Evolutionary conservation across 2,113 vertebrate species (phyloP).

Genomic region (Sapajus apella): DNA sequence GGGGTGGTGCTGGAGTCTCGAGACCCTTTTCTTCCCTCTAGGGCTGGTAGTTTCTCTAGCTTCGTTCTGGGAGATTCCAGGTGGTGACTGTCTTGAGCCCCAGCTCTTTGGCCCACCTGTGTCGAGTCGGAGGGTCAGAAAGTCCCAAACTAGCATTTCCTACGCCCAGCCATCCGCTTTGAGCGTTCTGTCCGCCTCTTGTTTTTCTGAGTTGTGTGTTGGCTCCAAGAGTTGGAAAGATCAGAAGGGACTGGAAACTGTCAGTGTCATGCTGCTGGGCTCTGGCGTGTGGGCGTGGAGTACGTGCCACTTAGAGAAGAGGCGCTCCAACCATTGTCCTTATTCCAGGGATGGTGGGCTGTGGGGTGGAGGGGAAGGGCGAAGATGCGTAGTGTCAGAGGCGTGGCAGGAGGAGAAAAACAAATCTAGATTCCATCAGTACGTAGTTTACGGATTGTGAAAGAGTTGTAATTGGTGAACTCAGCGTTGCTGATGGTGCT

Average conservation of each 20-base stretch:
- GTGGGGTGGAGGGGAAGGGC: not conserved
- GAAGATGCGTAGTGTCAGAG: not conserved
- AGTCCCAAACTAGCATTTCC: not conserved
- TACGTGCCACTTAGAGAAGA: not conserved
- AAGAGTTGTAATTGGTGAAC: not conserved
- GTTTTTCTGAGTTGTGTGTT: not conserved
- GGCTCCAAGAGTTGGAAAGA: not conserved
- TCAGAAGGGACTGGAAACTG: constrained; percentile 44
- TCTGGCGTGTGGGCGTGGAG: constrained; percentile 63
- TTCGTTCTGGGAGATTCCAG: not conserved
- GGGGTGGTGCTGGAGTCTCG: not conserved
- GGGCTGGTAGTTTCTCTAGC: not conserved
- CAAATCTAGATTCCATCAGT: not conserved
- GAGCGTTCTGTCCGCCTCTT: not conserved
- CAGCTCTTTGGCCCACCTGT: not conserved
- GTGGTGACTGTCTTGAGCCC: not conserved
- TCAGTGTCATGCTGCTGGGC: constrained; percentile 66
- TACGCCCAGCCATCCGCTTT: rapidly evolving
- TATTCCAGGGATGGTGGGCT: not conserved
- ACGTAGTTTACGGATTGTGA: not conserved
- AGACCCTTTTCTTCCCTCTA: not conserved
- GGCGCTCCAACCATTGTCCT: not conserved
- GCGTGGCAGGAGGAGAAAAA: not conserved
- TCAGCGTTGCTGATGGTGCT: not conserved
- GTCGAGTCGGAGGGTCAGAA: not conserved